Evolutionary conservation across 1,140 invertebrate genomes (phyloP).

Genomic region (Macrostomum lignano): DNA sequence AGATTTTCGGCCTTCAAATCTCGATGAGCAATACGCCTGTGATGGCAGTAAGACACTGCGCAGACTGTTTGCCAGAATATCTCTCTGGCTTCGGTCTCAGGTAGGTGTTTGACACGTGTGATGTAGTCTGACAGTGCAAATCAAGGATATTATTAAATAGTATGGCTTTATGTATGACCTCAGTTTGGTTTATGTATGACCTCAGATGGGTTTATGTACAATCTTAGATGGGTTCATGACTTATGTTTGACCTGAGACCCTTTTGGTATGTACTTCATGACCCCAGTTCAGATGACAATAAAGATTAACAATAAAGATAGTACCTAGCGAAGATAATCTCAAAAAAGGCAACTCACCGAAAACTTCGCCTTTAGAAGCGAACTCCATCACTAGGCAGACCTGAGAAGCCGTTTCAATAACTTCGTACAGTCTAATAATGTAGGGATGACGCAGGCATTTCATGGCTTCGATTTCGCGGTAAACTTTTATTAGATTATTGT

Average conservation of each 20-base stretch:
- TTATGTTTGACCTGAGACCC: no score
- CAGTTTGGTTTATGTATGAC: no score
- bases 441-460: constrained; percentile 45
- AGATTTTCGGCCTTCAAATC: constrained; percentile 86
- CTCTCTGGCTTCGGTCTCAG: constrained; percentile 5
- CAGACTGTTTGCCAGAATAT: constrained; percentile 48
- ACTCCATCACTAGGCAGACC: constrained; percentile 21
- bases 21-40: constrained; percentile 62
- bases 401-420: constrained; percentile 22
- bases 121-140: no score
- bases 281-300: no score
- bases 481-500: constrained; percentile 64
- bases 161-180: no score
- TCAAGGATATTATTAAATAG: no score
- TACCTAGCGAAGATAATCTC: no score
- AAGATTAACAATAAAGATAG: no score
- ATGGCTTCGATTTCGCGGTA: constrained; percentile 90
- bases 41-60: constrained; percentile 77
- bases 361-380: constrained; percentile 14
- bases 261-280: no score
- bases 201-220: no score
- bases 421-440: constrained; percentile 19
- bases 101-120: no score
- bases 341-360: constrained; percentile 7
- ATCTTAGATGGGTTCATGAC: no score